These are phyloP conservation scores for Callocephalon fimbriatum DNA, from an alignment of 2,113 vertebrate genomes.

Conservation along the genomic window DNA sequence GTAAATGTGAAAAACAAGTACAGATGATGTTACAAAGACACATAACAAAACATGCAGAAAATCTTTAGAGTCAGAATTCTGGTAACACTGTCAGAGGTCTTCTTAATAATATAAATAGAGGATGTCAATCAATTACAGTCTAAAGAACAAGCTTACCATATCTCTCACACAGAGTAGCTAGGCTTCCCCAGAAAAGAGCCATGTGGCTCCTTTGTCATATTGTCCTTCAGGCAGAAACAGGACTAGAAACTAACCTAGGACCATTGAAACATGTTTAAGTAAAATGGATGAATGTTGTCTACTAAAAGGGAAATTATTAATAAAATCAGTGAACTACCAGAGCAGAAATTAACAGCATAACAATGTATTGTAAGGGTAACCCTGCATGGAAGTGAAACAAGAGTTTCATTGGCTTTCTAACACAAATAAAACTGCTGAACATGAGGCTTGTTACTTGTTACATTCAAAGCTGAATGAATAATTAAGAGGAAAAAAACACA, in stretches of 20 bases:
- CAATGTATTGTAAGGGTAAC: neutral
- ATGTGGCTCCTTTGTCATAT: neutral
- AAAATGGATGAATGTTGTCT: neutral
- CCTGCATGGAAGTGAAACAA: neutral
- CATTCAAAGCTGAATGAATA: conserved; percentile 44
- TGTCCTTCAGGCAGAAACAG: neutral
- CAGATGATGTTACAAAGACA: neutral
- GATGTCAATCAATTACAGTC: neutral
- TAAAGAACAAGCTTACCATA: neutral
- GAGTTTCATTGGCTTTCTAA: neutral
- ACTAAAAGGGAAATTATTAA: neutral
- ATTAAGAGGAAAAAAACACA: conserved; percentile 12
- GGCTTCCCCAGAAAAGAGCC: neutral
- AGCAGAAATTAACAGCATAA: neutral
- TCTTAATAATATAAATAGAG: neutral
- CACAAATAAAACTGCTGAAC: neutral
- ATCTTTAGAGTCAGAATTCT: neutral
- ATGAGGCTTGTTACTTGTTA: neutral
- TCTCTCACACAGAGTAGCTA: neutral
- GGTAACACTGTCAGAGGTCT: neutral
- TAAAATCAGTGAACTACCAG: neutral
- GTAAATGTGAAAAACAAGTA: neutral
- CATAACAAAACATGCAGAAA: neutral
- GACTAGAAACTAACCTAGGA: neutral
- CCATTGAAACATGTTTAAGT: neutral